Evolutionary conservation across 2,113 vertebrate species (phyloP), one percentile per base, ranked within the genome.

Genomic region (Chamaea fasciata): DNA sequence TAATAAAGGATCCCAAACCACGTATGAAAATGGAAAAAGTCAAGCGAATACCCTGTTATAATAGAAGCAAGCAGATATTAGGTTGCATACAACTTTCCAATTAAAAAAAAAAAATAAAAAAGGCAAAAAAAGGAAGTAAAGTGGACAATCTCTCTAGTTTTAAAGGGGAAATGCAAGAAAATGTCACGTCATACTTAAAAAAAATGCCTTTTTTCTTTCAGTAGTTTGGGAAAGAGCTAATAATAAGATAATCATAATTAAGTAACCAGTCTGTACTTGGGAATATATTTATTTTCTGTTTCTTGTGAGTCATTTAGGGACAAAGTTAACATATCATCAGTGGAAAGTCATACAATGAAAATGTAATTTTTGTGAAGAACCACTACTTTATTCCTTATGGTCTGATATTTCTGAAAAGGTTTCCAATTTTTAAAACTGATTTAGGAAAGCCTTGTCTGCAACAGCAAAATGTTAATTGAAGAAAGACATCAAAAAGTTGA

Each of bases 1-100:
- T 65, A 95, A 89, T 92, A 95, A 91, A 96, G 60, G 56, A 89
- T 84, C 53, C 35, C 84, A 82, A 89, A 95, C n/a, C 18, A 78
- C 30, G 64, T 41, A 53, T 18, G 27, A 87, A 68, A 74, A 82
- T 83, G 11, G 50, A 65, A 27, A 83, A 20, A 44, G 9, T 26
- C 33, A 53, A 55, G 42, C 14, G 92, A 76, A 41, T 23, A 56
- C 17, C 15, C 4, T 78, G 30, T 31, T 84, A 84, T 50, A 92
- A 76, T 69, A 52, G 33, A 75, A 18, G 9, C 13, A 76, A 39
- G 28, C 4, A 81, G 64, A 76, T 64, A 83, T 46, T 67, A 52
- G 19, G 17, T 30, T 85, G 69, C 5, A 8, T 75, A 41, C 22
- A 85, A 15, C 16, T 81, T 94, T 90, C 55, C 23, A 87, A 67